Evolutionary conservation across 2,797 vertebrate genomes (phyloP).

Genomic region (Gambusia yucatana): DNA sequence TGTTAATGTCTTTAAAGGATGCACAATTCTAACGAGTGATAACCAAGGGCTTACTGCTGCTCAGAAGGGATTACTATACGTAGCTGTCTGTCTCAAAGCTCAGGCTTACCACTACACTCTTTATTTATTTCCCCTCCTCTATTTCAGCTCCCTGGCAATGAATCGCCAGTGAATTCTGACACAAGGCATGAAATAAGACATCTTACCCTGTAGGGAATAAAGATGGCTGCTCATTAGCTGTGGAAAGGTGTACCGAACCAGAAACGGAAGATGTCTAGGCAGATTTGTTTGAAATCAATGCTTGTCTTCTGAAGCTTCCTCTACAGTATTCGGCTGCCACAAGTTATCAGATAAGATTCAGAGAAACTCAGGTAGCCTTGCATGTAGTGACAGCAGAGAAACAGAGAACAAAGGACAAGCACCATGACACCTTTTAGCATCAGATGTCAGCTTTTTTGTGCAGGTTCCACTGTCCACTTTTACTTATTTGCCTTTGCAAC

Average conservation of each 20-base stretch:
- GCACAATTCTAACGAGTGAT: slow-evolving; percentile 83
- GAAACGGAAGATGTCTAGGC: slow-evolving; percentile 63
- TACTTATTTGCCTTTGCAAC: slow-evolving; percentile 47
- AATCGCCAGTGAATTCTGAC: slow-evolving; percentile 74
- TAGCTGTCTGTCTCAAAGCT: slow-evolving; percentile 81
- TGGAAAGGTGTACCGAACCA: slow-evolving; percentile 69
- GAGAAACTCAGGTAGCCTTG: slow-evolving; percentile 29
- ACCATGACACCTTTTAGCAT: slow-evolving; percentile 1
- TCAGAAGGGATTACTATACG: slow-evolving; percentile 81
- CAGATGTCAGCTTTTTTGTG: slow-evolving; percentile 12
- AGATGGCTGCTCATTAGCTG: slow-evolving; percentile 74
- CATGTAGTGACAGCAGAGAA: slow-evolving; percentile 18
- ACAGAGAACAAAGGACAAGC: slow-evolving; percentile 25
- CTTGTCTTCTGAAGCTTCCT: slow-evolving; percentile 56
- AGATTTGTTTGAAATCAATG: slow-evolving; percentile 74
- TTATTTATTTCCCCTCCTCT: slow-evolving; percentile 36
- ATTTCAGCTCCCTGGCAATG: slow-evolving; percentile 66
- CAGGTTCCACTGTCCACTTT: slow-evolving; percentile 44
- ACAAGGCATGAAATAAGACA: slow-evolving; percentile 65
- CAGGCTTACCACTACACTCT: slow-evolving; percentile 75
- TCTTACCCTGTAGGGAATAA: slow-evolving; percentile 64
- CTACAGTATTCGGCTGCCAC: slow-evolving; percentile 54
- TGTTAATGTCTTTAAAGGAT: slow-evolving; percentile 85
- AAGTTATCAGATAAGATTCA: slow-evolving; percentile 52
- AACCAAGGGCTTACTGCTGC: slow-evolving; percentile 82